Conservation (phyloP, 1,140 invertebrate genomes). For the Planococcus citri region DNA sequence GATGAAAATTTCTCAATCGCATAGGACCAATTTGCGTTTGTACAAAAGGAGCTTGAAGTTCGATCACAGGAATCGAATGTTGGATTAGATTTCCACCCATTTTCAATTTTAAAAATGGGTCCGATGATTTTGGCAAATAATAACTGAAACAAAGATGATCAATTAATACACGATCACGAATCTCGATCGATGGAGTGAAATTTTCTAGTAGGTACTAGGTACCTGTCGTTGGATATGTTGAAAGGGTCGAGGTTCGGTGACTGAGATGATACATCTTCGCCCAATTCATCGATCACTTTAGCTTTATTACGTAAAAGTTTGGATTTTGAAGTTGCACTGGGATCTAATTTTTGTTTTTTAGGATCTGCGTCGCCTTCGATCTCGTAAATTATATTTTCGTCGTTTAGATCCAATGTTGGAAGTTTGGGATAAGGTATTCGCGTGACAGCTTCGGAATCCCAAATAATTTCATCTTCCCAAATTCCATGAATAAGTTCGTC, state of each 20-base stretch:
- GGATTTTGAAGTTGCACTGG: conserved; percentile 55
- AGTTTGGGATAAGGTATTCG: conserved; percentile 86
- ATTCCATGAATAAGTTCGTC: conserved; percentile 84
- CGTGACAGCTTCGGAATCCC: conserved; percentile 83
- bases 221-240: conserved; percentile 95
- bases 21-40: conserved; percentile 78
- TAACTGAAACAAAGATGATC: conserved; percentile 43
- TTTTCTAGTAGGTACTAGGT: not conserved
- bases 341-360: conserved; percentile 44
- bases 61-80: conserved; percentile 94
- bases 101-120: conserved; percentile 61
- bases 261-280: conserved; percentile 78
- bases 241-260: conserved; percentile 90
- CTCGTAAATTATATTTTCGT: conserved; percentile 91
- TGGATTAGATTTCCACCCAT: conserved; percentile 77
- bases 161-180: not conserved
- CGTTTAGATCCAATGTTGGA: conserved; percentile 91
- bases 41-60: conserved; percentile 85
- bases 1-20: conserved; percentile 84
- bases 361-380: conserved; percentile 89
- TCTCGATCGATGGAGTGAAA: not conserved
- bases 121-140: conserved; percentile 78
- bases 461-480: conserved; percentile 96
- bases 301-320: conserved; percentile 91
- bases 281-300: conserved; percentile 84